These are phyloP conservation scores for Amblyopsis rosae DNA, from an alignment of 2,113 vertebrate genomes.

Conservation along the genomic window DNA sequence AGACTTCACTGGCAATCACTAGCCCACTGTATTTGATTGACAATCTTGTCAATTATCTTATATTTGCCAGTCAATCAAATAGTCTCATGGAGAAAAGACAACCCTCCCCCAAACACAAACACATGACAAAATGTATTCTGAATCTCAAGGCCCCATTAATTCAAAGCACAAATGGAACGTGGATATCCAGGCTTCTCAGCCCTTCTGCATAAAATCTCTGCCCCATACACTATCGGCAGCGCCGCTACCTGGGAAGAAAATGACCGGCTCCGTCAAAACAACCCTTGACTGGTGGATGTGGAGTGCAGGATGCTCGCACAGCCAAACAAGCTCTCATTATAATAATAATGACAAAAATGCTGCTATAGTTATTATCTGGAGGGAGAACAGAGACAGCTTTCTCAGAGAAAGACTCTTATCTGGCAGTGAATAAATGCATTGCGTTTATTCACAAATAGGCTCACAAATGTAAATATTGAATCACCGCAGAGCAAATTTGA, in stretches of 20 bases:
- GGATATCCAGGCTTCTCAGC: neutral
- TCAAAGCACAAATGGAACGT: no score
- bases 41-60: no score
- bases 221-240: neutral
- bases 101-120: no score
- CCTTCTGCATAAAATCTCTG: neutral
- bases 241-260: constrained; percentile 10
- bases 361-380: constrained; percentile 17
- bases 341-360: constrained; percentile 36
- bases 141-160: no score
- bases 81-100: no score
- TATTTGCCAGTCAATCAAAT: no score
- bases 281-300: neutral
- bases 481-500: neutral
- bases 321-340: constrained; percentile 50
- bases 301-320: constrained; percentile 45
- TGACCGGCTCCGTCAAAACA: constrained; percentile 27
- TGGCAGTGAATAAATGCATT: neutral
- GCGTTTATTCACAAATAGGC: neutral
- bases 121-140: no score
- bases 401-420: neutral
- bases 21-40: no score
- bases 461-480: neutral
- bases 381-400: neutral
- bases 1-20: no score